These are phyloP conservation scores for Cylindroiulus punctatus DNA, from an alignment of 2,888 invertebrate species.

Conservation along the genomic window DNA sequence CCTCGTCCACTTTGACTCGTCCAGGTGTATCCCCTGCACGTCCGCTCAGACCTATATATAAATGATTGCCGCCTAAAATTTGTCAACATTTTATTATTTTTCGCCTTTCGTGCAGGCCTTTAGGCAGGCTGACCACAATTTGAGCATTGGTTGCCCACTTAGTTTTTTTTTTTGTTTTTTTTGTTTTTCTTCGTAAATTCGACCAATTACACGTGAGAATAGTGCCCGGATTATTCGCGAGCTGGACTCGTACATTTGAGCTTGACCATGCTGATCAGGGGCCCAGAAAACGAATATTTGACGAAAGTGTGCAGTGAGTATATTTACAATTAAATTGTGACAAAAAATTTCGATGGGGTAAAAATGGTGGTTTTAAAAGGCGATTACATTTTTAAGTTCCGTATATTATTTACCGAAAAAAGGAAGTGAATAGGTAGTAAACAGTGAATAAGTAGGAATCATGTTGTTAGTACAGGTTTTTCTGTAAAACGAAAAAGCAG, in stretches of 20 bases:
- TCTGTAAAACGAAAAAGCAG: no score
- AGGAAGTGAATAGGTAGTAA: no score
- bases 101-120: not conserved
- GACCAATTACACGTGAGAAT: not conserved
- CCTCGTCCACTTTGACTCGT: slow-evolving; percentile 14
- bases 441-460: no score
- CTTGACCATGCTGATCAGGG: slow-evolving; percentile 20
- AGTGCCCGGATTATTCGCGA: slow-evolving; percentile 28
- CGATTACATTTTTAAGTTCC: no score
- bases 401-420: no score
- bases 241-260: not conserved
- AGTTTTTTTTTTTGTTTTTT: not conserved
- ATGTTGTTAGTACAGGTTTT: no score
- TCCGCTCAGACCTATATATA: slow-evolving; percentile 37
- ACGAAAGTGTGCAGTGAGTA: slow-evolving; percentile 22
- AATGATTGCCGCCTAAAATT: slow-evolving; percentile 38
- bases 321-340: no score
- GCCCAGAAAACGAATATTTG: slow-evolving; percentile 17
- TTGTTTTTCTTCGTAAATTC: no score
- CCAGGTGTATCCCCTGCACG: slow-evolving; percentile 40
- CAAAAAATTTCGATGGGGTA: no score
- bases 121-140: slow-evolving; percentile 28
- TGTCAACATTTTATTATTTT: slow-evolving; percentile 27
- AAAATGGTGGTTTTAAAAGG: no score
- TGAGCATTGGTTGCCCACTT: not conserved